phyloP scores from a whole-genome alignment of 1,140 invertebrate species.

The Homarus americanus region DNA sequence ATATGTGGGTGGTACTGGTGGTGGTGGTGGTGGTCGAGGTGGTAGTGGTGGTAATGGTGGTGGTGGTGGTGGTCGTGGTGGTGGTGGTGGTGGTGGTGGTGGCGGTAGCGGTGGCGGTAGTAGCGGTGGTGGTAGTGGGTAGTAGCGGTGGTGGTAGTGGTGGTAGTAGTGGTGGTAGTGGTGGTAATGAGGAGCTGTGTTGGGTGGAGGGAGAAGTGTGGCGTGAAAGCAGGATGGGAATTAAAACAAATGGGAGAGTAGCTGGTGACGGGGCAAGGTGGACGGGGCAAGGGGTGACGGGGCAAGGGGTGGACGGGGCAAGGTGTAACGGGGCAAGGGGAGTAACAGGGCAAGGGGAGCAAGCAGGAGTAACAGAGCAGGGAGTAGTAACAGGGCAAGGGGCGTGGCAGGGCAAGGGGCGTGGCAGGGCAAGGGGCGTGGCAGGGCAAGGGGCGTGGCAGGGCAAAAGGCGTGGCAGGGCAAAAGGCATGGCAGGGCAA shows the following conservation, averaged over 20 bases:
- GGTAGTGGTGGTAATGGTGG: not conserved
- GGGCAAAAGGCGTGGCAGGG: no score
- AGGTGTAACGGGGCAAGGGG: not conserved
- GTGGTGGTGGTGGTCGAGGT: no score
- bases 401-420: not conserved
- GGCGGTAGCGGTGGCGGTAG: no score
- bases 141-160: not conserved
- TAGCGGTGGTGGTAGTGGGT: not conserved
- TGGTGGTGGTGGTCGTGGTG: not conserved
- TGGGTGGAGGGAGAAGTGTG: not conserved
- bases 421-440: no score
- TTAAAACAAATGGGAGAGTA: no score
- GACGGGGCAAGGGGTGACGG: no score
- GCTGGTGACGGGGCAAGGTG: no score
- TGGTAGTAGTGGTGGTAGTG: not conserved
- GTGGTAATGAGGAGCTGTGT: not conserved
- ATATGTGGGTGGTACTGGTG: no score
- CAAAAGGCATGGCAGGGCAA: not conserved
- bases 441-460: not conserved
- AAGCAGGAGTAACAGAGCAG: not conserved
- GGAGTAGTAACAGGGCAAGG: not conserved
- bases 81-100: not conserved
- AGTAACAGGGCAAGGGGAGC: not conserved
- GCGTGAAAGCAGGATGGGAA: no score
- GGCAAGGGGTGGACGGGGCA: not conserved